Conservation (phyloP, 1,140 invertebrate species). For the Pomacea maculata region DNA sequence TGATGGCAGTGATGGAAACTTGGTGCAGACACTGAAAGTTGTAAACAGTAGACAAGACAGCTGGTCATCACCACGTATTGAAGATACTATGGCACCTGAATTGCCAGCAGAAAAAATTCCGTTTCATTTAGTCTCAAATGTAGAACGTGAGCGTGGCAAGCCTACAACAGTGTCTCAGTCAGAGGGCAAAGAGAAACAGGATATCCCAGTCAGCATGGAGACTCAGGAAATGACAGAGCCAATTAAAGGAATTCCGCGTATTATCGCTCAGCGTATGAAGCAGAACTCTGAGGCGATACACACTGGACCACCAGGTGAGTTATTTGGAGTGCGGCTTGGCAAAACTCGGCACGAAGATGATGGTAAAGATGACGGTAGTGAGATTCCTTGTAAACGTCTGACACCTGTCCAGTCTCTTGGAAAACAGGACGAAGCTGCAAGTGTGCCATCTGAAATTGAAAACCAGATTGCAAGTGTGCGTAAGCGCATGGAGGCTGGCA, state of each 20-base stretch:
- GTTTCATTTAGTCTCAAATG: neutral
- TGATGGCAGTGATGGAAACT: too few species aligned
- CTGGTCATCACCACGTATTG: too few species aligned
- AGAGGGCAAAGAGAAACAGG: constrained; percentile 2
- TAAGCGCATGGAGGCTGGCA: constrained; percentile 19
- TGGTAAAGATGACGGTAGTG: neutral
- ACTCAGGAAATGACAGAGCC: constrained; percentile 19
- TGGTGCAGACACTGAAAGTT: too few species aligned
- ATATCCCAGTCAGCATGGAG: neutral
- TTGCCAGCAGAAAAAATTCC: too few species aligned
- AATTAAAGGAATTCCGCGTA: constrained; percentile 35
- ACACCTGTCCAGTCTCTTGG: neutral
- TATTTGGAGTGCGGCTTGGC: constrained; percentile 16
- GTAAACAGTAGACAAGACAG: too few species aligned
- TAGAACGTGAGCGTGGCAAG: neutral
- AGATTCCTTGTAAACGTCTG: constrained; percentile 21
- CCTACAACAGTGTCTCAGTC: too few species aligned
- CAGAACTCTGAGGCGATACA: constrained; percentile 9
- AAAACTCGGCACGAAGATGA: constrained; percentile 14
- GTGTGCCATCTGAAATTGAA: constrained; percentile 24
- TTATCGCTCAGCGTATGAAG: constrained; percentile 31
- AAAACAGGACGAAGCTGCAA: neutral
- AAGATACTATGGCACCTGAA: too few species aligned
- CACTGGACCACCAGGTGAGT: constrained; percentile 2
- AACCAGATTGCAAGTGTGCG: constrained; percentile 31